Evolutionary conservation across 2,888 invertebrate genomes (phyloP), one percentile per base, ranked within the genome.

Genomic region (Campoplex nolae): DNA sequence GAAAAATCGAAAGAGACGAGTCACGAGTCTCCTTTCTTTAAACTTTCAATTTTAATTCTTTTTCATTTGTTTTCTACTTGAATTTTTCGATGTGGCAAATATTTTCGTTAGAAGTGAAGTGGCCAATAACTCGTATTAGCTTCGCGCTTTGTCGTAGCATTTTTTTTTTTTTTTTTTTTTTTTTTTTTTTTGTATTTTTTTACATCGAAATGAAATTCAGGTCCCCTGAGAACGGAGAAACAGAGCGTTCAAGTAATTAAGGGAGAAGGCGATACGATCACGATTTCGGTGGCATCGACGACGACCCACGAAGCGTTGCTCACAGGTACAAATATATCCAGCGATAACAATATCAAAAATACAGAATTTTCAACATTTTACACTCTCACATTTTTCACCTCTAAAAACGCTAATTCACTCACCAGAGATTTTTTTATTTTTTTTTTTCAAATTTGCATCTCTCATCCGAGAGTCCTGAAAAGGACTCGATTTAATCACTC

Each of bases 281-380:
- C 94, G 23, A 94, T 95, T 89, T 94, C 95, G 58, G 96, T 96
- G 92, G 96, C 96, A 95, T 96, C 96, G 90, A 95, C 95, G 90
- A 95, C 95, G 89, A 96, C 96, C 88, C 96, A 96, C 91, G 96
- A 96, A 94, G 96, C 96, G 88, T 95, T 96, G 89, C 94, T 96
- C 88, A 95, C 96, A 96, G 96, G 96, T 96, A 95, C 95, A 89
- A 88, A 84, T 82, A 84, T 82, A n/a, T 65, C n/a, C 28, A 85
- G 38, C 38, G 38, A 68, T 16, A 78, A 83, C 42, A 9, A 42
- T 42, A 70, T 42, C 58, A 48, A 84, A 68, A 77, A 70, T 38
- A 51, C 58, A 54, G 51, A 85, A 74, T 85, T 42, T 85, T 65
- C 78, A 51, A 85, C 80, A 70, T 67, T 48, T 70, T 68, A 83